phyloP scores from a whole-genome alignment of 1,140 invertebrate genomes.

The Varroa destructor region DNA sequence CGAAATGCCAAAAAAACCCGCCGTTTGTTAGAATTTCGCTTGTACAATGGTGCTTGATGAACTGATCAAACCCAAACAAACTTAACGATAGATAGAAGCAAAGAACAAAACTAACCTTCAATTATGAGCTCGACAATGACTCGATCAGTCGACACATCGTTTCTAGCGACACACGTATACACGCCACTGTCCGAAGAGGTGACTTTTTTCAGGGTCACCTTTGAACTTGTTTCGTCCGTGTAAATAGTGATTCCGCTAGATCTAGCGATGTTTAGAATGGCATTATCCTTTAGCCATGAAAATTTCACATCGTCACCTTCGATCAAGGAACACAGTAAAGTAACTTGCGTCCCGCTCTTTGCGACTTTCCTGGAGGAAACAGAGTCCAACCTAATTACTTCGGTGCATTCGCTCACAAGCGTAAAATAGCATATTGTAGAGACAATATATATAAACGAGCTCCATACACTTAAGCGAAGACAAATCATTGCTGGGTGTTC shows the following conservation, averaged over 20 bases:
- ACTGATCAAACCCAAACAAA: too few relatives aligned
- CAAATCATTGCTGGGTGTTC: too few relatives aligned
- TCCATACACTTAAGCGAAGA: too few relatives aligned
- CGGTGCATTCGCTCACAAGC: too few relatives aligned
- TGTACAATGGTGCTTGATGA: too few relatives aligned
- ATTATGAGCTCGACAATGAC: background rate
- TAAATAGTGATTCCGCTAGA: background rate
- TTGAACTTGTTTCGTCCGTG: background rate
- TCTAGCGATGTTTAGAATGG: background rate
- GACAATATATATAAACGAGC: too few relatives aligned
- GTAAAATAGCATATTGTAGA: too few relatives aligned
- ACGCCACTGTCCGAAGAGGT: background rate
- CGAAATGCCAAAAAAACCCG: too few relatives aligned
- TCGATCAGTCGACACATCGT: background rate
- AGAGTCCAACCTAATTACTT: too few relatives aligned
- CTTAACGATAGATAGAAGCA: too few relatives aligned
- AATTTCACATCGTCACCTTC: conserved; percentile 10
- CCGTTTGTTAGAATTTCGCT: too few relatives aligned
- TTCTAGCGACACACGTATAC: conserved; percentile 11
- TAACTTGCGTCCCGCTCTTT: background rate
- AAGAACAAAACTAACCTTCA: conserved; percentile 6
- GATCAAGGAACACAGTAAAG: conserved; percentile 7
- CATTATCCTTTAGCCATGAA: background rate
- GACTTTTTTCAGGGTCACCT: background rate
- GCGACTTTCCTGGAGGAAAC: too few relatives aligned